A percentile compares a stretch with the other conserved stretches of the same genome.
Conservation (phyloP, 1,140 invertebrate genomes). For the Hylyphantes graminicola region DNA sequence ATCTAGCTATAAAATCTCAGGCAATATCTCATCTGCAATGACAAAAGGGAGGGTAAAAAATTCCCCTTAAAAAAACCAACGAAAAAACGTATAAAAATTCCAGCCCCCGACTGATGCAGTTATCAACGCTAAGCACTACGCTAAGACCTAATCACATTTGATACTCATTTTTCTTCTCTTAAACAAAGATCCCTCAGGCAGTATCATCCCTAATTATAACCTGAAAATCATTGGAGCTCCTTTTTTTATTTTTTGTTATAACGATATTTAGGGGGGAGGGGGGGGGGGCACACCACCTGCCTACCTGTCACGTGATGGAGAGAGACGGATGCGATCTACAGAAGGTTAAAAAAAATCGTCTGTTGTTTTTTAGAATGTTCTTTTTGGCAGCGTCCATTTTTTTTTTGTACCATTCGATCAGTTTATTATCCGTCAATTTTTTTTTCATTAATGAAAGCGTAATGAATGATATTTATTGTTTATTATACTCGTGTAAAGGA, state of each 20-base stretch:
- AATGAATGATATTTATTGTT: conserved; percentile 60
- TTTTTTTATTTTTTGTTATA: conserved; percentile 25
- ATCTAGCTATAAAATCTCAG: too few species aligned
- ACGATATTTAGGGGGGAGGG: background rate
- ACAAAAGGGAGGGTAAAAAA: conserved; percentile 18
- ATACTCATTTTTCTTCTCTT: conserved; percentile 52
- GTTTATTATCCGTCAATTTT: background rate
- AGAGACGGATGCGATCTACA: conserved; percentile 47
- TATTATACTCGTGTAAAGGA: conserved; percentile 42
- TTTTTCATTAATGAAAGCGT: conserved; percentile 54
- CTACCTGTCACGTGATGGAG: conserved; percentile 47
- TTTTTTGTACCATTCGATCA: conserved; percentile 16
- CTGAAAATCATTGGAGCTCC: conserved; percentile 53
- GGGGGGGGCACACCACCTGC: conserved; percentile 44
- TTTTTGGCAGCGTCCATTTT: conserved; percentile 32
- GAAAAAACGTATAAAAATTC: conserved; percentile 42
- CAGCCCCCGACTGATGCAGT: conserved; percentile 50
- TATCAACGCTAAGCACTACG: conserved; percentile 54
- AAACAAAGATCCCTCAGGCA: conserved; percentile 55
- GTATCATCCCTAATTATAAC: conserved; percentile 60
- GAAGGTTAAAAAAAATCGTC: conserved; percentile 48
- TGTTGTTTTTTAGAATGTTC: conserved; percentile 30
- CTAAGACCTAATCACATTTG: conserved; percentile 54
- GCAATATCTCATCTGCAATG: conserved; percentile 27
- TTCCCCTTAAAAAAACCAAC: conserved; percentile 16